Percentiles rank a stretch among this genome's conserved stretches.
Conservation (phyloP, 64 coral and sea anemone genomes). For the Dendrophyllia cribrosa region DNA sequence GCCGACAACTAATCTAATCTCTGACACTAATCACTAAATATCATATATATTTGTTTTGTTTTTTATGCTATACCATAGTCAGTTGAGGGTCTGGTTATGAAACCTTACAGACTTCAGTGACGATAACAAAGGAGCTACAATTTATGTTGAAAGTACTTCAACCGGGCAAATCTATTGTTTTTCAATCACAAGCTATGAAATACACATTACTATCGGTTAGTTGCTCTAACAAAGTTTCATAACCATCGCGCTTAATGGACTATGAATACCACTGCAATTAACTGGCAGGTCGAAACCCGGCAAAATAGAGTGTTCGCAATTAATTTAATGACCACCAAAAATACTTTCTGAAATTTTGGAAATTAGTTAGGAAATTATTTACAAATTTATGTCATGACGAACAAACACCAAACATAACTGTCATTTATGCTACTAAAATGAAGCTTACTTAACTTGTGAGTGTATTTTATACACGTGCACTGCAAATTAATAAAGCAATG, state of each 20-base stretch:
- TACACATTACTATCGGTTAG: no score
- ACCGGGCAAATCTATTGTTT: no score
- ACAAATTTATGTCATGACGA: neutral
- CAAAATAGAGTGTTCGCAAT: slow-evolving; percentile 4
- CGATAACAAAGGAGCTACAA: no score
- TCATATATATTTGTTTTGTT: neutral
- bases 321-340: slow-evolving; percentile 26
- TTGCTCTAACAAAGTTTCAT: no score
- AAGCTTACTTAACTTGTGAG: neutral
- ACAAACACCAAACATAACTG: neutral
- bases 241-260: no score
- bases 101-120: no score
- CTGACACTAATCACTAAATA: no score
- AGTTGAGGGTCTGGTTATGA: no score
- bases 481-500: neutral
- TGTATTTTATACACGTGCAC: neutral
- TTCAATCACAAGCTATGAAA: no score
- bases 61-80: neutral
- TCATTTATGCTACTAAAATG: neutral
- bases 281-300: neutral
- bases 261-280: neutral
- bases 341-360: neutral
- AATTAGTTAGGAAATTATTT: slow-evolving; percentile 33
- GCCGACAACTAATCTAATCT: no score
- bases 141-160: no score